Base-by-base conservation (phyloP, 2,888 invertebrate species). In the Xylocampa areola region DNA sequence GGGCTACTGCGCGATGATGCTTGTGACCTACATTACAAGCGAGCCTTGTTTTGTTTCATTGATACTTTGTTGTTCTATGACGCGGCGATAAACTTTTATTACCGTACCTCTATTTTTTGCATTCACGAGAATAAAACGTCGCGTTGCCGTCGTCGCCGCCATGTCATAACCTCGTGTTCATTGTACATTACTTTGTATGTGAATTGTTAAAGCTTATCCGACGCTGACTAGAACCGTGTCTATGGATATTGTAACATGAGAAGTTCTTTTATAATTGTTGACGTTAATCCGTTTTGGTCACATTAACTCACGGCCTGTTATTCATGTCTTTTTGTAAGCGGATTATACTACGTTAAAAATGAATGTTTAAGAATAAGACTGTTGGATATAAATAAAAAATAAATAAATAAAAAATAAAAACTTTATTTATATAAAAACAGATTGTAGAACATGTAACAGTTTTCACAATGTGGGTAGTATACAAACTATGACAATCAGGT, bases 241-340 rank as follows among this genome's bases (percentile, higher is more conserved):
- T 58, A 50, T 30, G 51, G 35, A 44, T 65, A 55, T 62, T 70
- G 65, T 65, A 53, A 65, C 48, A 53, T 25, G 62, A 68, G 51
- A 66, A 59, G 51, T 61, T 68, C 75, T 77, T 82, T 85, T 83
- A 80, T 75, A 80, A 79, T 80, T 79, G 82, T 81, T 72, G 81
- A 76, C 79, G 73, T 76, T 90, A 86, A 91, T 90, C 88, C 84
- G 85, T 85, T 88, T 87, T 83, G 78, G 73, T 70, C 64, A 73
- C 73, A 79, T 86, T 82, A 82, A 86, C 83, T 83, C 87, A 86
- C 86, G 86, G 62, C 55, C 64, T 64, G 35, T 52, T 61, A 55
- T 66, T 66, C 21, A 21, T 68, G 64, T 63, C 60, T 69, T 59
- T 57, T 63, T 69, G 61, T 72, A 25, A 61, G 51, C 36, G 67